Evolutionary conservation across 2,113 vertebrate genomes (phyloP).

Genomic region (Ciconia boyciana): DNA sequence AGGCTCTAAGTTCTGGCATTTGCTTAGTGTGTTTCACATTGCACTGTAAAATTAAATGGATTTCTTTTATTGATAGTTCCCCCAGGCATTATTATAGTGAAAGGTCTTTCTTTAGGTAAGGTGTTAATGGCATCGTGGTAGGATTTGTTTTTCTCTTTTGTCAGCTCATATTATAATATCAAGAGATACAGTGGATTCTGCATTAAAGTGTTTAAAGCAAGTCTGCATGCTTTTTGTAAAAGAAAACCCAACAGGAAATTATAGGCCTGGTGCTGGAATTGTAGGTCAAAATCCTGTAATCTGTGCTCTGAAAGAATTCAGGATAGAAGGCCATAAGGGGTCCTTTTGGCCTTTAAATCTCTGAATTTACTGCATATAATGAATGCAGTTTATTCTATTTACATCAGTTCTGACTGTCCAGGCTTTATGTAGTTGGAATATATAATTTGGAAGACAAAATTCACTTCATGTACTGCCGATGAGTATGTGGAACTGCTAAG

Average conservation of each 20-base stretch:
- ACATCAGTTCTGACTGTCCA: not conserved
- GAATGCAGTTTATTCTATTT: not conserved
- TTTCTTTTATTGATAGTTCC: not conserved
- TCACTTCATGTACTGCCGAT: not conserved
- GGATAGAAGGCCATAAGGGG: not conserved
- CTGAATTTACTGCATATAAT: not conserved
- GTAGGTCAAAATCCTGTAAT: not conserved
- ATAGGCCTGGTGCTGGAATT: not conserved
- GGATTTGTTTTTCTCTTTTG: not conserved
- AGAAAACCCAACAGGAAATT: not conserved
- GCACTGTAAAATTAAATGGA: not conserved
- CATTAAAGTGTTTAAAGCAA: not conserved
- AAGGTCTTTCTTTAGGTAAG: not conserved
- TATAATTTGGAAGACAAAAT: not conserved
- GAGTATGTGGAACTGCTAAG: not conserved
- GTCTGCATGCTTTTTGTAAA: not conserved
- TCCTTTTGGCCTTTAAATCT: not conserved
- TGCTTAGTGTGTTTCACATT: not conserved
- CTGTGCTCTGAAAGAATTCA: not conserved
- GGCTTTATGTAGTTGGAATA: not conserved
- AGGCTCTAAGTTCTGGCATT: not conserved
- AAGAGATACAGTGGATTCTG: not conserved
- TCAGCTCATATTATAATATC: not conserved
- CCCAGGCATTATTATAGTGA: not conserved
- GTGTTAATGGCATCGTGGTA: not conserved